Evolutionary conservation across 92 coral and sea anemone genomes (phyloP).

Genomic region (Parazoanthus darwini): DNA sequence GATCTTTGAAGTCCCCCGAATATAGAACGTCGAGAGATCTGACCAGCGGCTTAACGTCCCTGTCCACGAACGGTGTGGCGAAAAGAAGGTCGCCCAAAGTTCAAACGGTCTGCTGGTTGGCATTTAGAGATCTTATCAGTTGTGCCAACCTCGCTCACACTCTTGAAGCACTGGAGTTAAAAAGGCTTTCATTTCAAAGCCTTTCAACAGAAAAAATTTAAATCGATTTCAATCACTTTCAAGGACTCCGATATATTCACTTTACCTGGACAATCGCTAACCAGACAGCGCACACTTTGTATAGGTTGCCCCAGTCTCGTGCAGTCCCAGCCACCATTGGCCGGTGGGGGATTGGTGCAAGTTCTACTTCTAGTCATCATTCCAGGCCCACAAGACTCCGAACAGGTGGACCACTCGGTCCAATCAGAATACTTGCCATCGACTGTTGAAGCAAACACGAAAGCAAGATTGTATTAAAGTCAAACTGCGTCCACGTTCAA

Average conservation of each 20-base stretch:
- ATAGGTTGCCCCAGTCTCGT: slow-evolving; percentile 72
- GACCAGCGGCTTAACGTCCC: no score
- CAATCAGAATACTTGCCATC: slow-evolving; percentile 85
- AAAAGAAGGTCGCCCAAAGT: no score
- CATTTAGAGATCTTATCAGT: no score
- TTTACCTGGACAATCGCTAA: slow-evolving; percentile 92
- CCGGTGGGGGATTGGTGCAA: slow-evolving; percentile 92
- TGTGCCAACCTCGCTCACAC: no score
- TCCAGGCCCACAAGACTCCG: slow-evolving; percentile 91
- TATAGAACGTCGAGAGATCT: no score
- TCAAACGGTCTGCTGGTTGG: no score
- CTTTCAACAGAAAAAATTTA: not conserved
- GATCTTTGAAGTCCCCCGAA: no score
- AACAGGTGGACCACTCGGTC: slow-evolving; percentile 84
- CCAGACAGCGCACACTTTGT: slow-evolving; percentile 80
- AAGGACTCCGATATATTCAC: not conserved
- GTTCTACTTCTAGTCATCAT: slow-evolving; percentile 69
- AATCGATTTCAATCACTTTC: not conserved
- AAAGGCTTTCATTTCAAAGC: not conserved
- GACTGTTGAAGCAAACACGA: slow-evolving; percentile 42
- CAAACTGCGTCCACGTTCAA: no score
- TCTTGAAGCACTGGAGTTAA: no score
- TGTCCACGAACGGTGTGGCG: no score
- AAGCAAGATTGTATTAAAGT: no score
- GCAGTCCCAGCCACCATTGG: slow-evolving; percentile 88